phyloP scores from a whole-genome alignment of 92 coral and sea anemone species.

The Porites evermanni region DNA sequence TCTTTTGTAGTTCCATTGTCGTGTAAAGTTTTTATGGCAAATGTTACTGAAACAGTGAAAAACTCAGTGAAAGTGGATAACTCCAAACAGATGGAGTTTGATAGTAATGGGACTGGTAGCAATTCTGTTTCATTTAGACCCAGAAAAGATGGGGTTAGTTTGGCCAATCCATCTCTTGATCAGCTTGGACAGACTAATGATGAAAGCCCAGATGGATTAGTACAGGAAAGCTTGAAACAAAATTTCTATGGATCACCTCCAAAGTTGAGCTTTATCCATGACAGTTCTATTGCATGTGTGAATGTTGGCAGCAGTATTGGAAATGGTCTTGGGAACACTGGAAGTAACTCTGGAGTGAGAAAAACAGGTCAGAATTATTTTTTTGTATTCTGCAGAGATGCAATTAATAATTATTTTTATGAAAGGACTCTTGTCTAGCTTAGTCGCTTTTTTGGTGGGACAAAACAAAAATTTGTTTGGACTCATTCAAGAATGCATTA shows the following conservation, averaged over 20 bases:
- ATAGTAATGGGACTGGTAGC: not conserved
- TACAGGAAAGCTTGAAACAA: not conserved
- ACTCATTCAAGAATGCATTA: no score
- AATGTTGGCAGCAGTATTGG: constrained; percentile 76
- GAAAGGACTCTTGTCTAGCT: no score
- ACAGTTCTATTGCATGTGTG: constrained; percentile 82
- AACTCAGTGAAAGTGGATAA: not conserved
- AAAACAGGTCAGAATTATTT: constrained; percentile 7
- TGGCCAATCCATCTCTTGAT: not conserved
- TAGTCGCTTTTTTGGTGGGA: no score
- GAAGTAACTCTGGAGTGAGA: constrained; percentile 9
- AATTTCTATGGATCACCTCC: constrained; percentile 33
- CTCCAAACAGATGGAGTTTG: not conserved
- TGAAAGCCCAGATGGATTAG: not conserved
- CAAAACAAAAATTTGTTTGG: no score
- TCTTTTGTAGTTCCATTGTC: constrained; percentile 38
- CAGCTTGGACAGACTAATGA: not conserved
- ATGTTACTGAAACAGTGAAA: not conserved
- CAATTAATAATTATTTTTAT: no score
- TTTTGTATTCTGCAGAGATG: no score
- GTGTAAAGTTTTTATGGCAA: not conserved
- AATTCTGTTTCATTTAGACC: not conserved
- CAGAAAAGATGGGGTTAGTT: not conserved
- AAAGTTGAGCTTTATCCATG: constrained; percentile 83
- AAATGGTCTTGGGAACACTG: constrained; percentile 11